A percentile compares a stretch with the other conserved stretches of the same genome.
These are phyloP conservation scores for Malacoctenus gilli DNA, from an alignment of 2,797 vertebrate species.

Conservation along the genomic window DNA sequence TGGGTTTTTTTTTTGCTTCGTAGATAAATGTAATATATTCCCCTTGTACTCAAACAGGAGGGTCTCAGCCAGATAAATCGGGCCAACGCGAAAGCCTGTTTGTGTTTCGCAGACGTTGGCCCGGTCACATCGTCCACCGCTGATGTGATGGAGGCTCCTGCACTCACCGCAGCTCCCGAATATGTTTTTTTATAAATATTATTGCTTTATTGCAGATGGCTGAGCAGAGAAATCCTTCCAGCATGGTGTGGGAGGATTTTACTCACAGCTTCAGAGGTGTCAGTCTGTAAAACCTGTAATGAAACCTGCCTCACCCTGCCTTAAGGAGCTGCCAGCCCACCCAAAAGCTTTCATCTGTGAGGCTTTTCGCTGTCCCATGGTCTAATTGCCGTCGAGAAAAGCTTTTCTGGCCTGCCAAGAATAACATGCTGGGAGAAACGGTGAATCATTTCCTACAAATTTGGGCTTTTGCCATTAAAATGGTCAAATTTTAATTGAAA, in stretches of 20 bases:
- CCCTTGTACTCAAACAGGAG: conserved; percentile 26
- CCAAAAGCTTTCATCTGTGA: conserved; percentile 62
- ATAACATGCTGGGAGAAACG: conserved; percentile 26
- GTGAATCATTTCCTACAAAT: conserved; percentile 36
- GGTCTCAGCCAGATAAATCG: conserved; percentile 26
- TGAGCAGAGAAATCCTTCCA: conserved; percentile 45
- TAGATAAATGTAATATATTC: conserved; percentile 47
- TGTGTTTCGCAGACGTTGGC: conserved; percentile 30
- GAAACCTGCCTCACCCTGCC: conserved; percentile 59
- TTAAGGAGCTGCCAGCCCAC: conserved; percentile 56
- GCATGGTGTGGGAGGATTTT: conserved; percentile 57
- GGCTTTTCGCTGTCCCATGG: conserved; percentile 33
- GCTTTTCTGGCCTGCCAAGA: conserved; percentile 40
- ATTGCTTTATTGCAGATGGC: conserved; percentile 44
- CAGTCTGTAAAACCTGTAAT: conserved; percentile 63
- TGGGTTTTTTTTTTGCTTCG: conserved; percentile 7
- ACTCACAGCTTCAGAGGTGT: conserved; percentile 60
- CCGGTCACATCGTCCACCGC: conserved; percentile 23
- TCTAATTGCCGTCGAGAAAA: conserved; percentile 47
- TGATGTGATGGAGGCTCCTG: conserved; percentile 27
- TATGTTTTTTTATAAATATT: conserved; percentile 47
- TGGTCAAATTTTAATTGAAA: conserved; percentile 37
- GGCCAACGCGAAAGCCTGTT: conserved; percentile 47
- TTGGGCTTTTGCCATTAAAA: conserved; percentile 18
- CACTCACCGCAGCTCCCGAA: conserved; percentile 25